Evolutionary conservation across 2,797 vertebrate species (phyloP).

Genomic region (Gymnocypris eckloni): DNA sequence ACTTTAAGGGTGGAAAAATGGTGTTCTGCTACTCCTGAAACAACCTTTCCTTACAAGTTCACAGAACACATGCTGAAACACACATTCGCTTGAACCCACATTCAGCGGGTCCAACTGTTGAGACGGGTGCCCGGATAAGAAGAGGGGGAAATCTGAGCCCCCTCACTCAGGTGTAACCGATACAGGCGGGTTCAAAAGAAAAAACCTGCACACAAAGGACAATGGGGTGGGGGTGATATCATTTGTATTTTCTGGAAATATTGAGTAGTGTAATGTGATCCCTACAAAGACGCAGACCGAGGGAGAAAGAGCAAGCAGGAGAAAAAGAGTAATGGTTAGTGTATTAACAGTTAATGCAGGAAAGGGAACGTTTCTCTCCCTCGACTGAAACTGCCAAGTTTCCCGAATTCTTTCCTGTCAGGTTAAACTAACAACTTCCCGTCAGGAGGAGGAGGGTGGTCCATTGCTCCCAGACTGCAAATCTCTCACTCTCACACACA

Average conservation of each 20-base stretch:
- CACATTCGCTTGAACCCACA: conserved; percentile 58
- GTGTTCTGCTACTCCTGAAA: not conserved
- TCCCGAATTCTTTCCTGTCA: conserved; percentile 88
- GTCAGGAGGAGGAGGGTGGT: conserved; percentile 81
- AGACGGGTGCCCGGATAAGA: conserved; percentile 78
- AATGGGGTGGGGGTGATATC: conserved; percentile 62
- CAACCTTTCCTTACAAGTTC: conserved; percentile 29
- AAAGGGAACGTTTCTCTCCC: conserved; percentile 69
- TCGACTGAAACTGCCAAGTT: conserved; percentile 78
- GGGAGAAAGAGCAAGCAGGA: conserved; percentile 51
- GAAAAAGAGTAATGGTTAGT: conserved; percentile 67
- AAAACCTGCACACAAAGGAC: conserved; percentile 71
- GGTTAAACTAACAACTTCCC: conserved; percentile 95
- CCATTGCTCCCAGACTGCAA: conserved; percentile 74
- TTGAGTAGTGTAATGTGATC: conserved; percentile 52
- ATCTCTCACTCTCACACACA: conserved; percentile 57
- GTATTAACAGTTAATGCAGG: conserved; percentile 78
- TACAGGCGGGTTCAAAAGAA: conserved; percentile 74
- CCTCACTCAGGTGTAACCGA: conserved; percentile 80
- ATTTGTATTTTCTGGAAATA: conserved; percentile 48
- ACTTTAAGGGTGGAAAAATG: not conserved
- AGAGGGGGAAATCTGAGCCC: conserved; percentile 69
- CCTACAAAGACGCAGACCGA: conserved; percentile 53
- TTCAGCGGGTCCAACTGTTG: conserved; percentile 46
- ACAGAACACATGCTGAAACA: conserved; percentile 50